Evolutionary conservation across 1,140 invertebrate species (phyloP).

Genomic region (Formica selysi): DNA sequence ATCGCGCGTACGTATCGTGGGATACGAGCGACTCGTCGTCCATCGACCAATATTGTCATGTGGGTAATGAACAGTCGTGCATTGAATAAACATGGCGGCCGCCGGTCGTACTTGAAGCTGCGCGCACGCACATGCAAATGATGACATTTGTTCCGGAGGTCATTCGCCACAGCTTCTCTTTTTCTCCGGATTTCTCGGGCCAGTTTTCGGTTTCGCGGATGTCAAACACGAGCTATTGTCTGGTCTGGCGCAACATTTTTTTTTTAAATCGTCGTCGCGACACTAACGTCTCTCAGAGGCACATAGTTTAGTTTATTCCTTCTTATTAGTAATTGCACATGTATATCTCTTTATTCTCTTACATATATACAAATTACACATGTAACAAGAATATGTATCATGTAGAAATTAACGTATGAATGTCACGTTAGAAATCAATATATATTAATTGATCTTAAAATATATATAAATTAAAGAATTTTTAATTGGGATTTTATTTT

Average conservation of each 20-base stretch:
- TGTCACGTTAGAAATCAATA: not conserved
- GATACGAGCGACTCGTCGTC: conserved; percentile 83
- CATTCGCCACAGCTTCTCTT: not conserved
- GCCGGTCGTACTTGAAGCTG: conserved; percentile 59
- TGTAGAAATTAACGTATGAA: no score
- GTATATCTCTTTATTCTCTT: no score
- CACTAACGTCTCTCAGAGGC: not conserved
- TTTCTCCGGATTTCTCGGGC: not conserved
- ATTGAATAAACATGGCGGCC: conserved; percentile 84
- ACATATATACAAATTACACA: no score
- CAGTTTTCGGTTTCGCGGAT: not conserved
- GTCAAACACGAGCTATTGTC: not conserved
- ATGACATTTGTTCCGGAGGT: conserved; percentile 31
- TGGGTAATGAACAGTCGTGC: conserved; percentile 84
- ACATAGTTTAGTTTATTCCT: not conserved
- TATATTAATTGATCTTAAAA: not conserved
- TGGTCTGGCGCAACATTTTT: not conserved
- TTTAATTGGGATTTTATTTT: not conserved
- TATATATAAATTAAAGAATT: not conserved
- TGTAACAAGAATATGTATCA: no score
- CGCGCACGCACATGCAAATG: conserved; percentile 71
- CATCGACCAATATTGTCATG: conserved; percentile 86
- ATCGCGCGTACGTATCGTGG: conserved; percentile 83
- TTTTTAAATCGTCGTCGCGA: not conserved
- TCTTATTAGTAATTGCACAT: not conserved